Percentiles rank a stretch among this genome's conserved stretches.
Evolutionary conservation across 2,113 vertebrate species (phyloP).

Genomic region (Sapayoa aenigma): DNA sequence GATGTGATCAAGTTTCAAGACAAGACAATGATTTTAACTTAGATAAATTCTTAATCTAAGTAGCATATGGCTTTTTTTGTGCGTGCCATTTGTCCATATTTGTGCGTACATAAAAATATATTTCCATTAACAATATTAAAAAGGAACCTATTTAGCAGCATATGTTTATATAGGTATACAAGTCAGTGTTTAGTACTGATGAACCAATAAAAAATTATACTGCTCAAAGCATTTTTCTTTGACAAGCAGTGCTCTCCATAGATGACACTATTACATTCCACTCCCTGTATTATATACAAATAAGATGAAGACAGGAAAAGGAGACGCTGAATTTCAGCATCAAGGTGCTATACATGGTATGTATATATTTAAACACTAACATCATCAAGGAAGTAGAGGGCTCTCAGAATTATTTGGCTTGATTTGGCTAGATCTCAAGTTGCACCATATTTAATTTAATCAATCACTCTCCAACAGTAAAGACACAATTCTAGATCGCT

Average conservation of each 20-base stretch:
- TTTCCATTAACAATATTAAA: not conserved
- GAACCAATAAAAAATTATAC: not conserved
- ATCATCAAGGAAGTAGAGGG: not conserved
- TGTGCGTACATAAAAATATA: not conserved
- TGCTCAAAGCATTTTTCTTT: not conserved
- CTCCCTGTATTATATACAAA: not conserved
- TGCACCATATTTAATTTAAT: not conserved
- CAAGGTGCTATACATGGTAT: not conserved
- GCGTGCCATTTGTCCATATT: not conserved
- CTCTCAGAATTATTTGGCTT: not conserved
- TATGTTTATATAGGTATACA: not conserved
- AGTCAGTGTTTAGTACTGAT: not conserved
- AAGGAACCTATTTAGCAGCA: not conserved
- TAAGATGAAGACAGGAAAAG: not conserved
- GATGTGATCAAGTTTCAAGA: not conserved
- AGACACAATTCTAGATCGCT: not conserved
- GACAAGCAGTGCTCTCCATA: not conserved
- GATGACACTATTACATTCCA: not conserved
- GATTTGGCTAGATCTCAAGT: not conserved
- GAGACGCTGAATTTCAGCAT: not conserved
- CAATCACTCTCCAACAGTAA: not conserved
- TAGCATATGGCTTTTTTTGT: not conserved
- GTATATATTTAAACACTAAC: not conserved
- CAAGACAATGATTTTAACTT: not conserved
- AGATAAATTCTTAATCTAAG: not conserved